These are phyloP conservation scores for Osmoderma eremita DNA, from an alignment of 2,888 invertebrate genomes.

Conservation along the genomic window DNA sequence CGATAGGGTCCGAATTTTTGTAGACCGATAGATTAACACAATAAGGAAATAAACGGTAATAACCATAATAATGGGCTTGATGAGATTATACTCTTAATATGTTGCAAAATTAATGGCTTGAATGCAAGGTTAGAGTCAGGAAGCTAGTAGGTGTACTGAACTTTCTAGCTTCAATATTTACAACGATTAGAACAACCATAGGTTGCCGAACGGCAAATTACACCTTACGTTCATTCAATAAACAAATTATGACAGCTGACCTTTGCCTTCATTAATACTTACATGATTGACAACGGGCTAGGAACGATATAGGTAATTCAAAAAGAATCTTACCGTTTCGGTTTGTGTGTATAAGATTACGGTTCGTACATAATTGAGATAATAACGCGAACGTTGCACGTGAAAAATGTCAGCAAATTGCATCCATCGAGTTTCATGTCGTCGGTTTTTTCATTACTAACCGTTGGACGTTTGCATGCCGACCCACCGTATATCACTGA, in stretches of 20 bases:
- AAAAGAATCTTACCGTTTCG: slow-evolving; percentile 20
- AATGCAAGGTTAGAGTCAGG: neutral
- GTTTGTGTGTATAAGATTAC: slow-evolving; percentile 12
- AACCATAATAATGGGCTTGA: neutral
- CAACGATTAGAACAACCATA: neutral
- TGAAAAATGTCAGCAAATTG: slow-evolving; percentile 29
- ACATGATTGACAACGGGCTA: slow-evolving; percentile 21
- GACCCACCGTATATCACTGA: slow-evolving; percentile 7
- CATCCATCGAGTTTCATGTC: slow-evolving; percentile 15
- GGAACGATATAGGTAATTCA: slow-evolving; percentile 13
- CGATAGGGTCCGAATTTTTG: too few species aligned
- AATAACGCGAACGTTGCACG: slow-evolving; percentile 22
- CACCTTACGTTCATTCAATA: slow-evolving; percentile 8
- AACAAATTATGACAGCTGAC: slow-evolving; percentile 24
- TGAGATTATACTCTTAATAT: neutral
- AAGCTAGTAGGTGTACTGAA: neutral
- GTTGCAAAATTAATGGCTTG: neutral
- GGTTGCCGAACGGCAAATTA: slow-evolving; percentile 6
- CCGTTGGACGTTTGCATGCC: slow-evolving; percentile 1
- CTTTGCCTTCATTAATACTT: slow-evolving; percentile 29
- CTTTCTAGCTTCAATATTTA: neutral
- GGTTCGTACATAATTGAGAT: slow-evolving; percentile 31
- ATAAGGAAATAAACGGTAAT: slow-evolving; percentile 4
- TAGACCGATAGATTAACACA: neutral
- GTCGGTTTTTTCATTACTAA: neutral